Percentiles rank a stretch among this genome's conserved stretches.
Conservation (phyloP, 1,140 invertebrate genomes). For the Scaptomyza graminum region DNA sequence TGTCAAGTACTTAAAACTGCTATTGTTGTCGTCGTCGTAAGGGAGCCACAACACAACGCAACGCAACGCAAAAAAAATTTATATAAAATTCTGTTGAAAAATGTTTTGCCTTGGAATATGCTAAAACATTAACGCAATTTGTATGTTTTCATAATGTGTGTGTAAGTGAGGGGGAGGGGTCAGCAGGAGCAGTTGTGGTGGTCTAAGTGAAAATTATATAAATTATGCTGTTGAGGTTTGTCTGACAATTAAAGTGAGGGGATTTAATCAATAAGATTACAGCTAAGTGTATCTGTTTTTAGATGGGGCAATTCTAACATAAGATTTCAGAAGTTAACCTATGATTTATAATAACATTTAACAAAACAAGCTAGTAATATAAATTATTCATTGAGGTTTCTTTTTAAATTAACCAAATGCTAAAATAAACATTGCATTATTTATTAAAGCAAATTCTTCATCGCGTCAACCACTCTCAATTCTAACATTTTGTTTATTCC, state of each 20-base stretch:
- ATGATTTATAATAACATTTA: too few relatives aligned
- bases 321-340: too few relatives aligned
- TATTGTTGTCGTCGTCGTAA: slow-evolving; percentile 31
- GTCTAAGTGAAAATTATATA: slow-evolving; percentile 31
- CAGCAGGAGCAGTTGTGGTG: not conserved
- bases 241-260: slow-evolving; percentile 6
- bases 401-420: too few relatives aligned
- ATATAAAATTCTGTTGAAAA: slow-evolving; percentile 21
- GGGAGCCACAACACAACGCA: slow-evolving; percentile 38
- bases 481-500: not conserved
- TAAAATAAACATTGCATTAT: too few relatives aligned
- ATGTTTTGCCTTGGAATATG: slow-evolving; percentile 52
- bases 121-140: slow-evolving; percentile 75
- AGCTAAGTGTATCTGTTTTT: not conserved
- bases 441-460: not conserved
- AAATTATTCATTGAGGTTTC: too few relatives aligned
- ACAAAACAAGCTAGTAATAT: too few relatives aligned
- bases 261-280: slow-evolving; percentile 16
- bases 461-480: too few relatives aligned
- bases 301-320: not conserved
- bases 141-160: slow-evolving; percentile 40
- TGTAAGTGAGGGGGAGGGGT: not conserved
- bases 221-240: slow-evolving; percentile 19
- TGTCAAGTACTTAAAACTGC: slow-evolving; percentile 71
- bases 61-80: not conserved